Evolutionary conservation across 2,797 vertebrate genomes (phyloP), one percentile per base, ranked within the genome.

Genomic region (Paratrypauchen microcephalus): DNA sequence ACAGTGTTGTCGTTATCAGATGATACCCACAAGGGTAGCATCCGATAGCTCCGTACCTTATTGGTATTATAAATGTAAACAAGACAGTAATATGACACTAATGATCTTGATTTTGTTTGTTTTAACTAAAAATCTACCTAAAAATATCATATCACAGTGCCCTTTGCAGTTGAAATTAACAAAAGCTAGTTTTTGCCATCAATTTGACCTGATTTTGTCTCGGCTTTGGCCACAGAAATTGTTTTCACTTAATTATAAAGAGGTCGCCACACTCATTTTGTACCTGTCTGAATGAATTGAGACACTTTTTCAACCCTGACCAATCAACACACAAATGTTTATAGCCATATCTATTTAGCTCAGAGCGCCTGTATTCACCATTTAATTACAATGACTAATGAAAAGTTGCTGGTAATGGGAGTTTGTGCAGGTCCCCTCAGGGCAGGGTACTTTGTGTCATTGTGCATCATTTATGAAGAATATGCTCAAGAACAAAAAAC

Each of bases 361-460:
- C 66, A 64, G 72, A 81, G 89, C 74, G 64, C 80, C 75, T 74
- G 74, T 86, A 84, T 87, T 80, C 78, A 62, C 72, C 77, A 81
- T 87, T 91, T 92, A 91, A 94, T 92, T 91, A 88, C 83, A 83
- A 88, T 84, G 86, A 84, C 85, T 92, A 91, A 93, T 92, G 92
- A 91, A 92, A 92, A 84, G 72, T 83, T 84, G 78, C 82, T 90
- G 79, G 82, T 86, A 90, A 90, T 87, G 80, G 81, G 85, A 87
- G 84, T 82, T 83, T 82, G 79, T 83, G 85, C 83, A 77, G 76
- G 78, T 83, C 80, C 70, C 81, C 80, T 76, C 16, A 47, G 85
- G 90, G 85, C 76, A 79, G 65, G 28, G 68, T 75, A 78, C 77
- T 84, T 83, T 80, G 78, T 88, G 84, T 87, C 86, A 91, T 88